A percentile compares a stretch with the other conserved stretches of the same genome.
Evolutionary conservation across 2,797 vertebrate species (phyloP).

Genomic region (Fratercula arctica): DNA sequence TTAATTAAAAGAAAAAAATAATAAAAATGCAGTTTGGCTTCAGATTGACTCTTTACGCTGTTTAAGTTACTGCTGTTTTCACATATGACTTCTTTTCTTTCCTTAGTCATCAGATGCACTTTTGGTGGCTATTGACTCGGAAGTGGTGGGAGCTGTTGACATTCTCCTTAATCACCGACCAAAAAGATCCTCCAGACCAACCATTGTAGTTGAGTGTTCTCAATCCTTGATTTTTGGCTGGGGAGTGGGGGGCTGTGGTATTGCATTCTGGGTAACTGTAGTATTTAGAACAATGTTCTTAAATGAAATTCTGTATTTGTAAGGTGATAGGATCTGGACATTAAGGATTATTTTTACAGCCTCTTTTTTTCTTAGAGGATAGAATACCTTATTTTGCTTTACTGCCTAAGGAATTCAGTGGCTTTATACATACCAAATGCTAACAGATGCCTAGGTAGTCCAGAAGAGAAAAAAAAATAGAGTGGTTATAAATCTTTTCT

Average conservation of each 20-base stretch:
- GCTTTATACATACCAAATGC: neutral
- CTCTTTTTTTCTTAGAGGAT: neutral
- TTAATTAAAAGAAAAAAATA: neutral
- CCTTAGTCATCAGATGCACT: conserved; percentile 90
- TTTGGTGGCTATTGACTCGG: conserved; percentile 96
- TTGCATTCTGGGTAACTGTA: neutral
- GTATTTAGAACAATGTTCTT: neutral
- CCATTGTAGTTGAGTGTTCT: conserved; percentile 88
- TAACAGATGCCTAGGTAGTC: neutral
- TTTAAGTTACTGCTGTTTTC: neutral
- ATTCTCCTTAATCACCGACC: conserved; percentile 96
- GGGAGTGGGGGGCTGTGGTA: neutral
- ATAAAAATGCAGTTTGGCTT: neutral
- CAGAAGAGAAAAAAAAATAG: neutral
- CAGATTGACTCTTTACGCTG: neutral
- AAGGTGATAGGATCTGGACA: neutral
- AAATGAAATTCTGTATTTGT: neutral
- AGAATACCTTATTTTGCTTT: neutral
- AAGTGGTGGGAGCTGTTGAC: conserved; percentile 98
- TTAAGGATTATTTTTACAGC: neutral
- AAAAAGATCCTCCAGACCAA: conserved; percentile 92
- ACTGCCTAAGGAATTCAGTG: neutral
- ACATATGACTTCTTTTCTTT: conserved; percentile 41
- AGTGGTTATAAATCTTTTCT: neutral
- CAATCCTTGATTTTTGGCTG: conserved; percentile 38